phyloP scores from a whole-genome alignment of 1,140 invertebrate species.

The Dreissena rostriformis region DNA sequence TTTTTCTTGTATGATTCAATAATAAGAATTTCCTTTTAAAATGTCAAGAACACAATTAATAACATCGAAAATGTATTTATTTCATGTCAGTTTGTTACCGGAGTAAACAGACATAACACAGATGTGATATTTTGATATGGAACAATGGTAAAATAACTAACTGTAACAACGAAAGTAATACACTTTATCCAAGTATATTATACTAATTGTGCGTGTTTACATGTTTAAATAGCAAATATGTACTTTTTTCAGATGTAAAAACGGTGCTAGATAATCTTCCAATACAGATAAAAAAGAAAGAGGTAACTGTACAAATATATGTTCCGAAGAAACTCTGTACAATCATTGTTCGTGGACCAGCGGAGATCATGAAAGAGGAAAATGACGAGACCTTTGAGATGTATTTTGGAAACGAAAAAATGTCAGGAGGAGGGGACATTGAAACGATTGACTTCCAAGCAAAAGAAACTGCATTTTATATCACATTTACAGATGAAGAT shows the following conservation, averaged over 20 bases:
- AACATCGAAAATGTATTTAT: too few relatives aligned
- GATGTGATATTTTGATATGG: too few relatives aligned
- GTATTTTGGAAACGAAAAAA: background rate
- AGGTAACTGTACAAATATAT: background rate
- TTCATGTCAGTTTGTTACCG: too few relatives aligned
- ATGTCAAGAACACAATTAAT: too few relatives aligned
- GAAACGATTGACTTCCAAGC: background rate
- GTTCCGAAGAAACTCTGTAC: background rate
- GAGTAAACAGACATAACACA: too few relatives aligned
- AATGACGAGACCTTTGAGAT: background rate
- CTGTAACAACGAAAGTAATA: too few relatives aligned
- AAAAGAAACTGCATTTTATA: background rate
- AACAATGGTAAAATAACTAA: too few relatives aligned
- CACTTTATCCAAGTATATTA: background rate
- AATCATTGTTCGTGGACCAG: background rate
- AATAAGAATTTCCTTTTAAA: too few relatives aligned
- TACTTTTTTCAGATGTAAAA: background rate
- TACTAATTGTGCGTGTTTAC: background rate
- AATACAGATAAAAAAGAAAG: background rate
- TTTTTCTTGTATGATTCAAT: too few relatives aligned
- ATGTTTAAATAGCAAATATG: background rate
- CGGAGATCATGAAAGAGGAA: background rate
- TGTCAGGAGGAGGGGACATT: background rate
- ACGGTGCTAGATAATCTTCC: background rate
- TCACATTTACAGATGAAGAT: background rate